Conservation (phyloP, 2,888 invertebrate genomes). For the Alviniconcha strummeri region DNA sequence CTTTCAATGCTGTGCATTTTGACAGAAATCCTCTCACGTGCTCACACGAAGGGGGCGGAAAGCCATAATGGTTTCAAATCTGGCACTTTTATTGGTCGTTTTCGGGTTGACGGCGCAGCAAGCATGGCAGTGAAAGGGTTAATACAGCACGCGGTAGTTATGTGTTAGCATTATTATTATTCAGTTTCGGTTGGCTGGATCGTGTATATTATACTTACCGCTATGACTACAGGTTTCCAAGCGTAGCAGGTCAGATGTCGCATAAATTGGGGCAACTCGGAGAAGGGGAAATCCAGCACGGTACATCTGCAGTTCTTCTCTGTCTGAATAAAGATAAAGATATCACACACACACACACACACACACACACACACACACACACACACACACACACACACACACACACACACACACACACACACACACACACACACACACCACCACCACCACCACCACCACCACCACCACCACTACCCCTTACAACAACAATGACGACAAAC, state of each 20-base stretch:
- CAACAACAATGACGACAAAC: too few relatives aligned
- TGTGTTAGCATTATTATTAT: too few relatives aligned
- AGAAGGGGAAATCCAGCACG: conserved; percentile 25
- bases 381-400: conserved; percentile 13
- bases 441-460: too few relatives aligned
- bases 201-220: background rate
- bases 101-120: too few relatives aligned
- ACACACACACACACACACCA: conserved; percentile 8
- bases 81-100: too few relatives aligned
- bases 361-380: too few relatives aligned
- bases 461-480: too few relatives aligned
- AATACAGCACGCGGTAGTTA: too few relatives aligned
- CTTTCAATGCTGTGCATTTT: too few relatives aligned
- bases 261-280: conserved; percentile 7
- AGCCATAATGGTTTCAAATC: background rate
- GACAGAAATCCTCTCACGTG: too few relatives aligned
- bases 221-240: conserved; percentile 28
- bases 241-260: conserved; percentile 21
- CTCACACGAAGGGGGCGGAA: background rate
- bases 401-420: background rate
- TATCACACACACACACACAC: background rate
- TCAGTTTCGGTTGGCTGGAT: too few relatives aligned
- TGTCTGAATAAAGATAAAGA: conserved; percentile 3
- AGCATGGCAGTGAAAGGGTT: too few relatives aligned
- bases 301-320: conserved; percentile 26